Evolutionary conservation across 1,140 invertebrate genomes (phyloP).

Genomic region (Odontomachus brunneus): DNA sequence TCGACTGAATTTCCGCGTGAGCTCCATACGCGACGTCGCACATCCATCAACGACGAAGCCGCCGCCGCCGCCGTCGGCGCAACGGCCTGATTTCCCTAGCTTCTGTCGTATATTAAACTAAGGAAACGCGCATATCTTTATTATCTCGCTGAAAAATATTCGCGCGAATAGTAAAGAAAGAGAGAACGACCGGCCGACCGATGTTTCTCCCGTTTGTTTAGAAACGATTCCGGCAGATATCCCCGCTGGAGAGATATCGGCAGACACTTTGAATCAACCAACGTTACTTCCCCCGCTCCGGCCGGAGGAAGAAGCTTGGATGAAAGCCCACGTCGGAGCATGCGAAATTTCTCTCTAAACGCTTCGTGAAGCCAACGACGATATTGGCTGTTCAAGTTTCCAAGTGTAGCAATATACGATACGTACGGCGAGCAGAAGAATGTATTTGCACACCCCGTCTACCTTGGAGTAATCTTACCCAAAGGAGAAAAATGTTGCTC

Average conservation of each 20-base stretch:
- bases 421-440: too few species aligned
- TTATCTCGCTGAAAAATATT: slow-evolving; percentile 40
- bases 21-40: slow-evolving; percentile 30
- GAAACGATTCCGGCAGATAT: neutral
- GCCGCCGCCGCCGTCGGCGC: neutral
- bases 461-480: too few species aligned
- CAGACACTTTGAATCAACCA: neutral
- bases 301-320: neutral
- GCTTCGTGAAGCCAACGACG: neutral
- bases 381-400: slow-evolving; percentile 1
- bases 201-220: neutral
- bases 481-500: too few species aligned
- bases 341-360: neutral
- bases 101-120: slow-evolving; percentile 39
- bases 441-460: too few species aligned
- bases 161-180: too few species aligned
- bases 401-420: neutral
- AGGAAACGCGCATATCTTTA: slow-evolving; percentile 24
- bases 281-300: neutral
- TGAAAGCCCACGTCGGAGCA: neutral
- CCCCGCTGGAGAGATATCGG: neutral
- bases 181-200: neutral
- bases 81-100: slow-evolving; percentile 31
- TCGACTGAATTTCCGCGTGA: slow-evolving; percentile 47
- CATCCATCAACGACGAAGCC: slow-evolving; percentile 50